A percentile compares a stretch with the other conserved stretches of the same genome.
Conservation (phyloP, 1,140 invertebrate genomes). For the Drosophila nigrodunni region DNA sequence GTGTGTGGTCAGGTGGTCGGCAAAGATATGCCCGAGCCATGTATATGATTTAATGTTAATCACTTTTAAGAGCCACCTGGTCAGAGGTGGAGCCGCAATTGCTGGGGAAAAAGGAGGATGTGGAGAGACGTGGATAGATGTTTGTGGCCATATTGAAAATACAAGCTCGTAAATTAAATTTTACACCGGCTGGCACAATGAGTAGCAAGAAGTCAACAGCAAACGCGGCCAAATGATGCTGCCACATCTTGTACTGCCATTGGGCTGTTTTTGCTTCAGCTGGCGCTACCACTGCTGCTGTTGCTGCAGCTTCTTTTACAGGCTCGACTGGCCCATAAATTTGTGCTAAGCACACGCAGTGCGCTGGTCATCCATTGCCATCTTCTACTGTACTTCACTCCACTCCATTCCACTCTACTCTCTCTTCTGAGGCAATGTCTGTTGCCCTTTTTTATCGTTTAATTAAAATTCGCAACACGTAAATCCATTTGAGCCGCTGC, state of each 20-base stretch:
- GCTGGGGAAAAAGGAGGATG: neutral
- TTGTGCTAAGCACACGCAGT: conserved; percentile 80
- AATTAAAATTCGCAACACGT: conserved; percentile 83
- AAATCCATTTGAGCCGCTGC: conserved; percentile 83
- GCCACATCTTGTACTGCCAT: conserved; percentile 7
- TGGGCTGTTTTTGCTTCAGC: conserved; percentile 19
- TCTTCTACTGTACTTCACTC: neutral
- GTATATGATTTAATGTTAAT: conserved; percentile 81
- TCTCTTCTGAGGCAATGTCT: conserved; percentile 59
- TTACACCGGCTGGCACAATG: conserved; percentile 71
- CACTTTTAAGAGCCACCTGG: conserved; percentile 63
- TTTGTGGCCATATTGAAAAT: conserved; percentile 69
- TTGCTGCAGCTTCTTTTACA: neutral
- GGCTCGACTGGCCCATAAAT: conserved; percentile 63
- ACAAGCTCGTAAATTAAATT: conserved; percentile 82
- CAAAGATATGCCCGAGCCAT: conserved; percentile 65
- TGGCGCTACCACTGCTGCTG: conserved; percentile 10
- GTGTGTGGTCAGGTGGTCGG: conserved; percentile 70
- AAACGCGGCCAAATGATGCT: conserved; percentile 65
- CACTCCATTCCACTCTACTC: neutral
- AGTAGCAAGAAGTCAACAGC: conserved; percentile 61
- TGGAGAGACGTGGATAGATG: neutral
- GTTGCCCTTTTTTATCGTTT: conserved; percentile 78
- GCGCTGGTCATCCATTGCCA: conserved; percentile 59
- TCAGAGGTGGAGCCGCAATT: neutral